Evolutionary conservation across 2,888 invertebrate genomes (phyloP), one percentile per base, ranked within the genome.

Genomic region (Boloria selene): DNA sequence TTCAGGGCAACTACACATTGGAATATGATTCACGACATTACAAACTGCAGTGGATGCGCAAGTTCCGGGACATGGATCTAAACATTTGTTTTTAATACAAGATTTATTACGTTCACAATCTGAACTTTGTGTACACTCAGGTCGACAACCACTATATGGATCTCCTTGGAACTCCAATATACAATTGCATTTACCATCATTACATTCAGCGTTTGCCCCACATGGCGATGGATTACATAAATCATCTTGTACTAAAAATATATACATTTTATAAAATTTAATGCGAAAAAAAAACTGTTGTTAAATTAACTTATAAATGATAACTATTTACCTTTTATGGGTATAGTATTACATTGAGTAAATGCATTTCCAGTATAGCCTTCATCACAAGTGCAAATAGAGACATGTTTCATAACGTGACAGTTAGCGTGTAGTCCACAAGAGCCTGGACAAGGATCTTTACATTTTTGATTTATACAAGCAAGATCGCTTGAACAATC

Each of bases 31-130:
- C 16, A 95, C 90, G 0, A 96, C 96, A 68, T 93, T 93, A 78
- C 97, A 97, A 58, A 93, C 79, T 2, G 97, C 96, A 77, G 95
- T 95, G 60, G 90, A 79, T 0, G 96, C 97, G 80, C 97, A 97
- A 42, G 95, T 95, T 69, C 95, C 95, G 5, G 95, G 94, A 76
- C 97, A 97, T 64, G 97, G 97, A 85, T 97, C 95, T 69, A 86
- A 83, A 78, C 97, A 97, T 85, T 96, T 96, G 78, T 95, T 95
- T 77, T 93, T 92, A 7, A 95, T 92, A 76, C 96, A 97, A 55
- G 96, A 95, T 79, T 93, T 94, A 77, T 94, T 90, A 59, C 94
- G 93, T 7, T 94, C 86, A 81, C 97, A 97, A 74, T 97, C 97
- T 5, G 93, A 92, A 78, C 95, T 96, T 42, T 95, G 91, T 14